Conservation (phyloP, 2,888 invertebrate species). For the Hyposoter dolosus region DNA sequence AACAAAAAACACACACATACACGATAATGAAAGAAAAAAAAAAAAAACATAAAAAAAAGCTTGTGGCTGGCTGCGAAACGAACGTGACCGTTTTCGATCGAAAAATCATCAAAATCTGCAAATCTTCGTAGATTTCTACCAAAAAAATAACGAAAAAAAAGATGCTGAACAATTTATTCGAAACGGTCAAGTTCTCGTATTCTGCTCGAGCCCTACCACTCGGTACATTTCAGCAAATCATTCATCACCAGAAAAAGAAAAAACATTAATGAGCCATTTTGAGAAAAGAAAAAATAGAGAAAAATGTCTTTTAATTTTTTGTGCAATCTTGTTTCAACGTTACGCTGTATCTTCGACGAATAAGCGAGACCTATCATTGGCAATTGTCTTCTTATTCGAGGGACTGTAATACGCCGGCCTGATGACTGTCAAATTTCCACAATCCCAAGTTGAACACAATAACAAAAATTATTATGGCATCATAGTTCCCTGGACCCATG, state of each 20-base stretch:
- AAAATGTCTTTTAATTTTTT: conserved; percentile 73
- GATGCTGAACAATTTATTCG: conserved; percentile 56
- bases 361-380: conserved; percentile 14
- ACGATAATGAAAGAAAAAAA: background rate
- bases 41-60: conserved; percentile 71
- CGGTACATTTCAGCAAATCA: conserved; percentile 75
- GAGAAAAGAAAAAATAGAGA: conserved; percentile 40
- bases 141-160: conserved; percentile 52
- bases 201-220: conserved; percentile 55
- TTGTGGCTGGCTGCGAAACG: conserved; percentile 78
- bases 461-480: no score
- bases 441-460: no score
- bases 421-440: no score
- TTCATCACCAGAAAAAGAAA: conserved; percentile 73
- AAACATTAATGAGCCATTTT: conserved; percentile 68
- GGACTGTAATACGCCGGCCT: background rate
- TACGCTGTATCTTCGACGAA: conserved; percentile 69
- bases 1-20: conserved; percentile 22
- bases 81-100: conserved; percentile 71
- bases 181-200: conserved; percentile 50
- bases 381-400: conserved; percentile 15
- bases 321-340: conserved; percentile 81
- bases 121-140: conserved; percentile 62
- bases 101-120: conserved; percentile 54
- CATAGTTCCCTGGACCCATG: no score